Evolutionary conservation across 2,888 invertebrate species (phyloP), one percentile per base, ranked within the genome.

Genomic region (Melikaiella ostensackeni): DNA sequence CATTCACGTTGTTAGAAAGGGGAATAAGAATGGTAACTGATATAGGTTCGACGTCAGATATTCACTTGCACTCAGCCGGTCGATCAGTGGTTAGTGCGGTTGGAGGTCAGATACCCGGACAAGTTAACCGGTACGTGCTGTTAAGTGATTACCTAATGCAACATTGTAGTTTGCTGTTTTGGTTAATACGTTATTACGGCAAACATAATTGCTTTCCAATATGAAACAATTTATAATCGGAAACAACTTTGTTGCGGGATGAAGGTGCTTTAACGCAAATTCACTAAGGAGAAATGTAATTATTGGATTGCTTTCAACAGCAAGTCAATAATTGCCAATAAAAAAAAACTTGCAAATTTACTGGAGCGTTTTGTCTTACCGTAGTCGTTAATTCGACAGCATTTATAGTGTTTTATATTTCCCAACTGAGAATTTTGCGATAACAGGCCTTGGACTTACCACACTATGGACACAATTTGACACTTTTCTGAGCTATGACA

Each of bases 101-200:
- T 38, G 35, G 35, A 63, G 63, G 33, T 63, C 63, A 63, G 63
- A 21, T 63, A 63, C 11, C n/a, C 63, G 35, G 35, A 63, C 11
- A 63, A 63, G n/a, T 63, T 35, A 63, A 35, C 63, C 33, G 63
- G 35, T 62, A 33, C 33, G 33, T 35, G 63, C 35, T 63, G 35
- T 38, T 63, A 63, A 63, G 63, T 63, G 63, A 63, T 63, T 63
- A 63, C 63, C 63, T 63, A 63, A 63, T 63, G 63, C n/a, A 63
- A 38, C 63, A 35, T 13, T 63, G 35, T 63, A 35, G 63, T 63
- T 21, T 35, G 33, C 21, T 21, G 33, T 63, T 21, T 63, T 38
- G 33, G 35, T 63, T 63, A 38, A 63, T 35, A 35, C 35, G 9
- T 33, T 63, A 35, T 63, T 38, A 63, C 11, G 33, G 13, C 11